Evolutionary conservation across 2,797 vertebrate genomes (phyloP), one percentile per base, ranked within the genome.

Genomic region (Neosalanx taihuensis): DNA sequence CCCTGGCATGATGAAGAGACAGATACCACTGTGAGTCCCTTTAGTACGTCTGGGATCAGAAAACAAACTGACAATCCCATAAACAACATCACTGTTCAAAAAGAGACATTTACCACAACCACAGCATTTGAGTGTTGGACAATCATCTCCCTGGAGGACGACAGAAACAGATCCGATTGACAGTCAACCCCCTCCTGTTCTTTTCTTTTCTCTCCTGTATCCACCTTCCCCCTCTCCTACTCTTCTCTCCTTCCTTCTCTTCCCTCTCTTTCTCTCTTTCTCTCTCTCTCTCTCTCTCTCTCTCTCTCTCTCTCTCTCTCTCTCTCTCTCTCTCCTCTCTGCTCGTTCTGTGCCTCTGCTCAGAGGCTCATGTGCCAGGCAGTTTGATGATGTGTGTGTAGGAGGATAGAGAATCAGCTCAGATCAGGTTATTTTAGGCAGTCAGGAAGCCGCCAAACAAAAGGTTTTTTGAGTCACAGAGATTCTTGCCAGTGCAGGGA

Each of bases 341-440:
- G 23, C 23, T 26, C 23, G 23, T 26, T 3, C 57, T 70, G 29
- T 64, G n/a, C 30, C 49, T n/a, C 61, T 64, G 49, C 53, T 67
- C 29, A 30, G 37, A 83, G 81, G 75, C 74, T 66, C 79, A 80
- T 61, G 59, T 61, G 66, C 56, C n/a, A 58, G 6, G 10, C 53
- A 20, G 46, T 46, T 57, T 66, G 63, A 9, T 7, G 29, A 33
- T 78, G 82, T 68, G 83, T 79, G 83, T 87, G 88, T 87, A 80
- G 89, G 89, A 70, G 81, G 86, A 78, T 79, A 77, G 78, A 88
- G 81, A 77, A 87, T 85, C 85, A 83, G 79, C 83, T 87, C 78
- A 86, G 86, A 89, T 89, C 86, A 86, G 86, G 86, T 86, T 93
- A 92, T 93, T 92, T 90, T 88, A 65, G 82, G 87, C 86, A 85